Evolutionary conservation across 1,140 invertebrate species (phyloP).

Genomic region (Eulimnadia texana): DNA sequence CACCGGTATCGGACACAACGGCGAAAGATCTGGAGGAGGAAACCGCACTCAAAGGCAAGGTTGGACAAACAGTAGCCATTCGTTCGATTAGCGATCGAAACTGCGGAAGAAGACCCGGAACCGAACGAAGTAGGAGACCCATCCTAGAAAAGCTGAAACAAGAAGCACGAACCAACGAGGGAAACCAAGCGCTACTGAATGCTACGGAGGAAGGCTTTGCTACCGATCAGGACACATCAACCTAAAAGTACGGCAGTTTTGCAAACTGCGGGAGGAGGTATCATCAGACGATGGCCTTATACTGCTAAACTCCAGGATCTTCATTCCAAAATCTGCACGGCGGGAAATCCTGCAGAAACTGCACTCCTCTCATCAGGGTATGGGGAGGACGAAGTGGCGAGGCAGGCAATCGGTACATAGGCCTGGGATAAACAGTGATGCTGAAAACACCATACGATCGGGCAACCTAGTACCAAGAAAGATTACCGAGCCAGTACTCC

Average conservation of each 20-base stretch:
- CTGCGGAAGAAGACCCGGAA: too few relatives aligned
- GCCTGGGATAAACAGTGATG: conserved; percentile 31
- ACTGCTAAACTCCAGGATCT: conserved; percentile 1
- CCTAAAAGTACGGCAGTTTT: neutral
- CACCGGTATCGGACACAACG: neutral
- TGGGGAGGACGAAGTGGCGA: conserved; percentile 26
- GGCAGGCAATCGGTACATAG: conserved; percentile 31
- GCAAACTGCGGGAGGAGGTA: neutral
- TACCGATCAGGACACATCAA: neutral
- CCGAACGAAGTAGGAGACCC: too few relatives aligned
- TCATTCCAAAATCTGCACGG: conserved; percentile 8
- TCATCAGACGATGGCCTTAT: conserved; percentile 7
- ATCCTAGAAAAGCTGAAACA: too few relatives aligned
- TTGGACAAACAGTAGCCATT: too few relatives aligned
- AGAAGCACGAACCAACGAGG: too few relatives aligned
- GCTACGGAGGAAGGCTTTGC: neutral
- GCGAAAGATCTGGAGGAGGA: neutral
- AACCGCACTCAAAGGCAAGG: neutral
- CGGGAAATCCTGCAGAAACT: conserved; percentile 11
- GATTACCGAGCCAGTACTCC: conserved; percentile 22
- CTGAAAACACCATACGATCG: conserved; percentile 28
- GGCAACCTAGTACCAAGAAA: conserved; percentile 28
- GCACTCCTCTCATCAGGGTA: conserved; percentile 13
- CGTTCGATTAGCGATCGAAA: too few relatives aligned
- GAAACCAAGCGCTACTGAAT: too few relatives aligned